A percentile compares a stretch with the other conserved stretches of the same genome.
Evolutionary conservation across 1,140 invertebrate genomes (phyloP).

Genomic region (Fopius arisanus): DNA sequence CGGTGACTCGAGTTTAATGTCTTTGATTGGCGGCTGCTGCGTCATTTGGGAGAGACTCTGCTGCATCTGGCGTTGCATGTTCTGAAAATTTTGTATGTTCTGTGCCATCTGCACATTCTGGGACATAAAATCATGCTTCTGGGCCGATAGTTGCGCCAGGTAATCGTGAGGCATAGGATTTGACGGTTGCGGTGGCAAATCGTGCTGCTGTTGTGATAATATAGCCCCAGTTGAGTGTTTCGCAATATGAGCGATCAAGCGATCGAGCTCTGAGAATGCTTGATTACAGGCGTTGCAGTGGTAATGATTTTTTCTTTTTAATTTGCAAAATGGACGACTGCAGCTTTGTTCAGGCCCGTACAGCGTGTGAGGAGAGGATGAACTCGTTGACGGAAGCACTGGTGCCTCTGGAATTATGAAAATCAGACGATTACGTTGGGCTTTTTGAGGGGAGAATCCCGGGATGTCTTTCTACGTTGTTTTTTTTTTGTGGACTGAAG

Average conservation of each 20-base stretch:
- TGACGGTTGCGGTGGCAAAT: constrained; percentile 43
- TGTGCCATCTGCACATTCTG: constrained; percentile 55
- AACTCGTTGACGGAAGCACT: constrained; percentile 57
- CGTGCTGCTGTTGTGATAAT: constrained; percentile 59
- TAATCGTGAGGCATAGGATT: constrained; percentile 46
- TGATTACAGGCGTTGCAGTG: constrained; percentile 90
- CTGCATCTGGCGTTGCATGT: constrained; percentile 61
- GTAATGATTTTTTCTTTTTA: constrained; percentile 85
- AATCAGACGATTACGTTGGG: background rate
- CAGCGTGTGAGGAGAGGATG: constrained; percentile 59
- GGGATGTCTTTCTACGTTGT: background rate
- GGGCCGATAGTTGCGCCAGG: constrained; percentile 51
- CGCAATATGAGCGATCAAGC: constrained; percentile 73
- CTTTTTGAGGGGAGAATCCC: background rate
- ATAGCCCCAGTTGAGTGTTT: constrained; percentile 73
- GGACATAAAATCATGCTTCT: constrained; percentile 62
- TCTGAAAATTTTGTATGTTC: constrained; percentile 59
- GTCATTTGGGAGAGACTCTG: constrained; percentile 54
- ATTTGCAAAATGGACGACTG: constrained; percentile 84
- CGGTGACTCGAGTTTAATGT: constrained; percentile 52
- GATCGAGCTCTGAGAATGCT: constrained; percentile 76
- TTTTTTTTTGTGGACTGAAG: background rate
- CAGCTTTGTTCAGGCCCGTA: constrained; percentile 75
- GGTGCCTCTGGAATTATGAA: constrained; percentile 52
- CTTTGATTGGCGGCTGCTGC: constrained; percentile 46